Evolutionary conservation across 1,140 invertebrate species (phyloP).

Genomic region (Saccostrea glomerata): DNA sequence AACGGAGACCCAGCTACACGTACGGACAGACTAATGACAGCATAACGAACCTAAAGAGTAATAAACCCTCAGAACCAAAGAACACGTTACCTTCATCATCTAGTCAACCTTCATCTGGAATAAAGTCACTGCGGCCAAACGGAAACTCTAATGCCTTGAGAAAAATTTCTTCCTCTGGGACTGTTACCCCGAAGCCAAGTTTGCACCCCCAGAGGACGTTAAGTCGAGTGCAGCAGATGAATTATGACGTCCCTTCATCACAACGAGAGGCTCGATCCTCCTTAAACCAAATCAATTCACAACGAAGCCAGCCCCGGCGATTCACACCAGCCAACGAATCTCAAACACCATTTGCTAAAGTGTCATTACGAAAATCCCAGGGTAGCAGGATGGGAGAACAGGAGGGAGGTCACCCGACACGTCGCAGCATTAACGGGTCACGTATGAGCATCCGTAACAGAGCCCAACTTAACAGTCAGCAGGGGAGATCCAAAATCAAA

Average conservation of each 20-base stretch:
- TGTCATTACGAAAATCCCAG: constrained; percentile 17
- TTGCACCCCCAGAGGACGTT: background rate
- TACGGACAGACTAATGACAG: constrained; percentile 14
- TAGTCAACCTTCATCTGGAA: constrained; percentile 32
- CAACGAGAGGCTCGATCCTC: background rate
- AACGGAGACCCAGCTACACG: constrained; percentile 49
- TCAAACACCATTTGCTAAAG: background rate
- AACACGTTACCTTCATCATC: constrained; percentile 6
- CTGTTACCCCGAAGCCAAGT: constrained; percentile 16
- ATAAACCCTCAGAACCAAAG: constrained; percentile 25
- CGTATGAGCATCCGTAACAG: background rate
- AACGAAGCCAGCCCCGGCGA: background rate
- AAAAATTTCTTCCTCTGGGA: constrained; percentile 49
- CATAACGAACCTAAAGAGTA: background rate
- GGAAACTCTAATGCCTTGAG: constrained; percentile 53
- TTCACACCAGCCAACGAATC: constrained; percentile 20
- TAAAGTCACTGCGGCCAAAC: constrained; percentile 53
- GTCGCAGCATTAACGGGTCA: constrained; percentile 12
- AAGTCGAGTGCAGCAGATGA: background rate
- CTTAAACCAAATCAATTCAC: background rate
- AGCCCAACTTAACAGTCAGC: background rate
- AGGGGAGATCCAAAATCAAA: constrained; percentile 45
- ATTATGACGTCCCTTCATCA: background rate
- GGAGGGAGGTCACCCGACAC: background rate
- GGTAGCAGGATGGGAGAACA: background rate